Conservation (phyloP, 64 coral and sea anemone genomes). For the Montipora cactus region DNA sequence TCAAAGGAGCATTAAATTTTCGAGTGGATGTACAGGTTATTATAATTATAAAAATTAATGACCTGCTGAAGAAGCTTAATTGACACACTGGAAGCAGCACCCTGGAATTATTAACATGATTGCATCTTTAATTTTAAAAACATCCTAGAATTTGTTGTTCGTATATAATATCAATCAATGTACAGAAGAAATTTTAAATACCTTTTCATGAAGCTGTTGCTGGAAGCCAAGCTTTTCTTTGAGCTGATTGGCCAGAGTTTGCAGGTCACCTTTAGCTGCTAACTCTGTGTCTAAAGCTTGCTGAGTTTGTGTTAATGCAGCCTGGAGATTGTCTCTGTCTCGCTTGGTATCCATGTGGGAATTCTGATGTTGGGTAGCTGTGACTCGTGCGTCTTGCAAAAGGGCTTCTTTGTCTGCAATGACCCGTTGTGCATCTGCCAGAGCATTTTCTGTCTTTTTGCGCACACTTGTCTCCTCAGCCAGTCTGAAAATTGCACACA, state of each 20-base stretch:
- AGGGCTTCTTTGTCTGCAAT: slow-evolving; percentile 95
- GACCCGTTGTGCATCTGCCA: slow-evolving; percentile 89
- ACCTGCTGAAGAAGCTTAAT: too few relatives aligned
- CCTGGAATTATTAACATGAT: too few relatives aligned
- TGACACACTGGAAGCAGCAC: too few relatives aligned
- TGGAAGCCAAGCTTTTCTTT: slow-evolving; percentile 93
- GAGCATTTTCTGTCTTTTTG: slow-evolving; percentile 90
- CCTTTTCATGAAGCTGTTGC: slow-evolving; percentile 95
- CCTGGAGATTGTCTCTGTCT: slow-evolving; percentile 79
- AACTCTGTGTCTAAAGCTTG: slow-evolving; percentile 88
- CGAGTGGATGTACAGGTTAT: too few relatives aligned
- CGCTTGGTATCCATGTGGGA: slow-evolving; percentile 91
- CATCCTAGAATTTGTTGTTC: too few relatives aligned
- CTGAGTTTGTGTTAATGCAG: slow-evolving; percentile 91
- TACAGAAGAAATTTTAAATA: neutral
- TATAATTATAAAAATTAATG: too few relatives aligned
- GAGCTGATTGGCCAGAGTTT: slow-evolving; percentile 84
- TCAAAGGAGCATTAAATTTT: too few relatives aligned
- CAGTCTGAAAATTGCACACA: slow-evolving; percentile 20
- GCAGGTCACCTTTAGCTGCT: slow-evolving; percentile 82
- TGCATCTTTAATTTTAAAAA: too few relatives aligned
- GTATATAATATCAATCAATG: too few relatives aligned
- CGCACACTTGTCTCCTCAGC: slow-evolving; percentile 72
- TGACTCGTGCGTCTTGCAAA: slow-evolving; percentile 95
- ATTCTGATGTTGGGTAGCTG: slow-evolving; percentile 96